A percentile compares a stretch with the other conserved stretches of the same genome.
These are phyloP conservation scores for Eurytoma californica DNA, from an alignment of 2,888 invertebrate species.

Conservation along the genomic window DNA sequence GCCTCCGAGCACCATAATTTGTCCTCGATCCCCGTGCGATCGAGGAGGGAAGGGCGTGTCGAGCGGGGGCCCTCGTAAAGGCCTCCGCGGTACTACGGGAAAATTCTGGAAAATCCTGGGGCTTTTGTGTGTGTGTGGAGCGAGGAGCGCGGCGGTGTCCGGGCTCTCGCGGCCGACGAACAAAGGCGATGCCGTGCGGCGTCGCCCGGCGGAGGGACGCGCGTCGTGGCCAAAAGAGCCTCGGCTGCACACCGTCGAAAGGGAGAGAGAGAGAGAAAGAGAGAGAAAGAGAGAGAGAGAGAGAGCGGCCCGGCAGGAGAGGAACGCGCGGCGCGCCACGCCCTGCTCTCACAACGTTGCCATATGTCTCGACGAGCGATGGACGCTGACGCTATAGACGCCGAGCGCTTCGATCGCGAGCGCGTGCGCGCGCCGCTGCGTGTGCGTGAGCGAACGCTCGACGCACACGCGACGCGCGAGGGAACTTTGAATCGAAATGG, in stretches of 20 bases:
- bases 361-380: conserved; percentile 59
- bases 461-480: conserved; percentile 1
- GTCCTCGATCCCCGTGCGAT: background rate
- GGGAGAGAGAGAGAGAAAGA: conserved; percentile 37
- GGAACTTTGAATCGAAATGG: conserved; percentile 15
- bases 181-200: no score
- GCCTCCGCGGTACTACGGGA: background rate
- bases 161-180: no score
- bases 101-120: background rate
- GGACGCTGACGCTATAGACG: conserved; percentile 65
- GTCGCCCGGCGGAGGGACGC: no score
- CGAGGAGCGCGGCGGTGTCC: no score
- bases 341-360: conserved; percentile 66
- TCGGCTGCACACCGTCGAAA: conserved; percentile 42
- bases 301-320: conserved; percentile 26
- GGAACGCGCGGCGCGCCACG: conserved; percentile 62
- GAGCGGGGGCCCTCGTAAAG: background rate
- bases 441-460: background rate
- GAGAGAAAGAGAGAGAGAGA: conserved; percentile 7
- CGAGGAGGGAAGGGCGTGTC: conserved; percentile 37
- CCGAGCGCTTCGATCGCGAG: conserved; percentile 52
- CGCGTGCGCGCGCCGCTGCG: background rate
- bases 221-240: no score
- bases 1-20: no score
- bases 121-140: no score